phyloP scores from a whole-genome alignment of 2,797 vertebrate genomes.

The Rhyacichthys aspro region DNA sequence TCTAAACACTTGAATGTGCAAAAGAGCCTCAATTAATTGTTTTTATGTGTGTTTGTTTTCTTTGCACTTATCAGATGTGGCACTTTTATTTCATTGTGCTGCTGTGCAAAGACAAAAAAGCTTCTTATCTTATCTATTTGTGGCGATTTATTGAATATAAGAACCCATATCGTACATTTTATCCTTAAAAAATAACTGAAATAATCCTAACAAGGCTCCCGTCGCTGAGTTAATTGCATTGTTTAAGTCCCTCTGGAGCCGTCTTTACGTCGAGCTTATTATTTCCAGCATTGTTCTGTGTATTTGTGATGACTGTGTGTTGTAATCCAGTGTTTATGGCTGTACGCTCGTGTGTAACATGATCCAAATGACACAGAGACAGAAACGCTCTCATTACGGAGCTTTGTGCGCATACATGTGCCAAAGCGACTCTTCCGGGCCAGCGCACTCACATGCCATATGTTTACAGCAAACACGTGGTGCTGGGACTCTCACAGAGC shows the following conservation, averaged over 20 bases:
- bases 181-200: too few species aligned
- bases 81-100: too few species aligned
- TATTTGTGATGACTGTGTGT: constrained; percentile 15
- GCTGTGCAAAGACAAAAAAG: too few species aligned
- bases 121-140: too few species aligned
- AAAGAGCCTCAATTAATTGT: too few species aligned
- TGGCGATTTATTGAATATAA: too few species aligned
- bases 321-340: constrained; percentile 5
- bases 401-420: constrained; percentile 28
- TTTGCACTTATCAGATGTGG: too few species aligned
- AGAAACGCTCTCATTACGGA: neutral
- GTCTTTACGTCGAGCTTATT: constrained; percentile 10
- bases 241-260: neutral
- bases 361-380: constrained; percentile 21
- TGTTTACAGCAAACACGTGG: constrained; percentile 53
- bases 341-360: constrained; percentile 26
- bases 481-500: neutral
- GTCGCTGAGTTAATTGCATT: too few species aligned
- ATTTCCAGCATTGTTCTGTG: constrained; percentile 20
- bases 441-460: constrained; percentile 49
- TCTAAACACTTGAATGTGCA: too few species aligned
- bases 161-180: too few species aligned
- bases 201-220: too few species aligned
- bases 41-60: too few species aligned
- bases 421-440: constrained; percentile 22